Base-by-base conservation (phyloP, 2,888 invertebrate genomes). In the Ecliptopera silaceata region DNA sequence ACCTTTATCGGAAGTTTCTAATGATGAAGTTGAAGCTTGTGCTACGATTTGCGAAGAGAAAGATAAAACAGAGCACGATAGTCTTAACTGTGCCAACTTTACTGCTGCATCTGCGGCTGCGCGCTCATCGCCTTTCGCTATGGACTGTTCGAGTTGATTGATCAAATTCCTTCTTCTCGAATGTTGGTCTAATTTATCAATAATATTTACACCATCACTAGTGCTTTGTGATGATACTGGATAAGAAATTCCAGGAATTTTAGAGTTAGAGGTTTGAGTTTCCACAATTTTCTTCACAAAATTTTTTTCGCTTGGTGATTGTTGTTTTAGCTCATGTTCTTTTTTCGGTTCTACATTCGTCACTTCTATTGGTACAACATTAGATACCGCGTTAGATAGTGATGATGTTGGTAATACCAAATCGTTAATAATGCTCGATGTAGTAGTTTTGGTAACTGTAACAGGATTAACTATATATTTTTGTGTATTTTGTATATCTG, bases 51-150 rank as follows among this genome's bases (percentile, higher is more conserved):
- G 87, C 3, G 90, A 90, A 1, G 90, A 83, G 72, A 87, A 89
- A 15, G 90, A 89, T 39, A 91, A 65, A 15, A 91, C 96, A 32
- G 95, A 95, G 82, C 96, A 95, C 56, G 94, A 94, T 46, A 96
- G 93, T 79, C 95, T 94, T 59, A 96, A 85, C 63, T 95, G 93
- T 0, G 96, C 96, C 65, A 97, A 86, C 80, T 96, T 95, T 64
- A 94, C 92, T 0, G 97, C 96, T 45, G 96, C 93, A 62, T 93
- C 93, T 0, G 96, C 95, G 1, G 97, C 96, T 65, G 95, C 93
- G 46, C 92, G 92, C 82, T 96, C 93, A 71, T 96, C 94, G 5
- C 96, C 96, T 74, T 93, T 93, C 2, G 95, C 94, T 69, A 97
- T 97, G 1, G 96, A 95, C 52, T 93, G 92, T 82, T 97, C 96